Conservation (phyloP, 2,797 vertebrate species). For the Ceryle rudis region DNA sequence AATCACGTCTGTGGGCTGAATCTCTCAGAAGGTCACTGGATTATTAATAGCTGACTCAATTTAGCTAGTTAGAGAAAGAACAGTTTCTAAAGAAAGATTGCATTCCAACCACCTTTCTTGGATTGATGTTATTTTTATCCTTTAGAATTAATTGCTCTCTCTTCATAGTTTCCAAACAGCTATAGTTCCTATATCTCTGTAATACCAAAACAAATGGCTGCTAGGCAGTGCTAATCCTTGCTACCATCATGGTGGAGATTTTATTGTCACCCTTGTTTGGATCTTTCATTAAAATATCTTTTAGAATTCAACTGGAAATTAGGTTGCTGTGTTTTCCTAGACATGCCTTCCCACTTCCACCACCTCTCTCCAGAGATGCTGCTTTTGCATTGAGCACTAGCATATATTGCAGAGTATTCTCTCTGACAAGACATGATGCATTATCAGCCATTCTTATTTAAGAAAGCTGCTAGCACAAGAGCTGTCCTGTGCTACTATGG, state of each 20-base stretch:
- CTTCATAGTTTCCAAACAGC: neutral
- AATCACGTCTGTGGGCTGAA: constrained; percentile 36
- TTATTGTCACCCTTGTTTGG: neutral
- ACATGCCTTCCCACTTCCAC: neutral
- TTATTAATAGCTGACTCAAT: constrained; percentile 62
- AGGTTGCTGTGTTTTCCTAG: neutral
- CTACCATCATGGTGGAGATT: neutral
- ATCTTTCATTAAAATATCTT: neutral
- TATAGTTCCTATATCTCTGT: neutral
- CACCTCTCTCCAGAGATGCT: neutral
- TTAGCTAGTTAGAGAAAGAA: constrained; percentile 42
- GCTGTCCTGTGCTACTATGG: neutral
- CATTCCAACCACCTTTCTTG: constrained; percentile 31
- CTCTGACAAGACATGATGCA: neutral
- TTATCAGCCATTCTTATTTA: neutral
- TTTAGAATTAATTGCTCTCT: constrained; percentile 28
- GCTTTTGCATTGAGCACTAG: neutral
- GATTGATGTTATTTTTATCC: constrained; percentile 23
- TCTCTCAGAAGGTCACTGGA: constrained; percentile 17
- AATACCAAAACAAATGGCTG: neutral
- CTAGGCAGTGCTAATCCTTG: neutral
- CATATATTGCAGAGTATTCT: neutral
- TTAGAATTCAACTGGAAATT: neutral
- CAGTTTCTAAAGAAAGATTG: constrained; percentile 31
- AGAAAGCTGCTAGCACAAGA: neutral